Evolutionary conservation across 2,797 vertebrate species (phyloP).

Genomic region (Falco novaeseelandiae): DNA sequence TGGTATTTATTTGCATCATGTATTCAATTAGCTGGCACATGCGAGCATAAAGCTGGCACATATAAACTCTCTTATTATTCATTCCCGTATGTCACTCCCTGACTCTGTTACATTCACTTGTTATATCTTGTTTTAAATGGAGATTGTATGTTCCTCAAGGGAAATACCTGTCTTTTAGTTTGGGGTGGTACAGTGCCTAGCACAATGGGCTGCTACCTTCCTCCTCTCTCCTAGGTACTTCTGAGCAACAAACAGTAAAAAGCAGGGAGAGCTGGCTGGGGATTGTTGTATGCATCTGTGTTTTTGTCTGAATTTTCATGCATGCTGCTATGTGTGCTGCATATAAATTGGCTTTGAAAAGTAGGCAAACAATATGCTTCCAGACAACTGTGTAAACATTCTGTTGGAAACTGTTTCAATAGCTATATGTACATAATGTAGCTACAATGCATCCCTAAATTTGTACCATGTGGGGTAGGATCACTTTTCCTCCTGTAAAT

Average conservation of each 20-base stretch:
- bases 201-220: neutral
- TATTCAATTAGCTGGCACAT: slow-evolving; percentile 53
- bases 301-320: slow-evolving; percentile 72
- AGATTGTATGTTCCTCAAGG: neutral
- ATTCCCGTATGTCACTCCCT: slow-evolving; percentile 47
- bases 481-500: slow-evolving; percentile 43
- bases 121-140: neutral
- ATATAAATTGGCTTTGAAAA: slow-evolving; percentile 64
- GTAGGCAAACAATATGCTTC: slow-evolving; percentile 60
- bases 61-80: slow-evolving; percentile 50
- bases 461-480: slow-evolving; percentile 15
- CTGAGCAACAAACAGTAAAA: neutral
- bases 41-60: slow-evolving; percentile 9
- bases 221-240: neutral
- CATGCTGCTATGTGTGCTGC: slow-evolving; percentile 55
- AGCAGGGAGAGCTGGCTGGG: neutral
- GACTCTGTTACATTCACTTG: neutral
- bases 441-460: slow-evolving; percentile 60
- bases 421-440: slow-evolving; percentile 34
- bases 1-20: slow-evolving; percentile 29
- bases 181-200: neutral
- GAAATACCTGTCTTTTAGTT: neutral
- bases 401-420: slow-evolving; percentile 58
- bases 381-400: slow-evolving; percentile 54
- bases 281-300: slow-evolving; percentile 55